phyloP scores from a whole-genome alignment of 2,113 vertebrate genomes.

The Microcebus lehilahytsara region DNA sequence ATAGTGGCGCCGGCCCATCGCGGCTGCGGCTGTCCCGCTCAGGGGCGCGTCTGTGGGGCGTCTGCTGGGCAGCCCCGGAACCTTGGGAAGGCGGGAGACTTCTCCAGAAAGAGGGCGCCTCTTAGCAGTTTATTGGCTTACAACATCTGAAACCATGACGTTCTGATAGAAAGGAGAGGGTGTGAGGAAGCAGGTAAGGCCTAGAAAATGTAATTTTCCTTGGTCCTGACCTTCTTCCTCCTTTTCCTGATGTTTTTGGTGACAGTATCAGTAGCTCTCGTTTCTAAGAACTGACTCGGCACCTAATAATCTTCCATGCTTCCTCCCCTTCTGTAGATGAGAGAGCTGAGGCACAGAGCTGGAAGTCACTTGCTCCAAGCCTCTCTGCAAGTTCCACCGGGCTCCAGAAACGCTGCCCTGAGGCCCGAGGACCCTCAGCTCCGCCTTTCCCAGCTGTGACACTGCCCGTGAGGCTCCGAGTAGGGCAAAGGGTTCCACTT shows the following conservation, averaged over 20 bases:
- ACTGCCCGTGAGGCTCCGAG: background rate
- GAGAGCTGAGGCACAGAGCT: background rate
- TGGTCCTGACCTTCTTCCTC: background rate
- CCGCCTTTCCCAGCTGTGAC: background rate
- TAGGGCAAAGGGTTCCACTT: fast-evolving
- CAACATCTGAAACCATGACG: background rate
- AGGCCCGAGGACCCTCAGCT: background rate
- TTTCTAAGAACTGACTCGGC: background rate
- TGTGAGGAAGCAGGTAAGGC: background rate
- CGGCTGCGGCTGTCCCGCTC: no score
- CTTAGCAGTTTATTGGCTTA: background rate
- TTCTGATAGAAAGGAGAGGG: background rate
- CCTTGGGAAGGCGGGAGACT: background rate
- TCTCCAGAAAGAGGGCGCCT: background rate
- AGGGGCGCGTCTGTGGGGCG: background rate
- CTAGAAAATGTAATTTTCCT: background rate
- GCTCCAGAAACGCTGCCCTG: background rate
- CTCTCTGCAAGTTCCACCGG: background rate
- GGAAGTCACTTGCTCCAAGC: background rate
- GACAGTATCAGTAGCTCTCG: background rate
- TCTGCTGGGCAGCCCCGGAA: background rate
- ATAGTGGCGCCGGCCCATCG: fast-evolving
- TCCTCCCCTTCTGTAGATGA: background rate
- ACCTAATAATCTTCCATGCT: background rate
- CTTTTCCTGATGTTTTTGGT: background rate